These are phyloP conservation scores for Himalopsyche japonica DNA, from an alignment of 2,888 invertebrate species.

Conservation along the genomic window DNA sequence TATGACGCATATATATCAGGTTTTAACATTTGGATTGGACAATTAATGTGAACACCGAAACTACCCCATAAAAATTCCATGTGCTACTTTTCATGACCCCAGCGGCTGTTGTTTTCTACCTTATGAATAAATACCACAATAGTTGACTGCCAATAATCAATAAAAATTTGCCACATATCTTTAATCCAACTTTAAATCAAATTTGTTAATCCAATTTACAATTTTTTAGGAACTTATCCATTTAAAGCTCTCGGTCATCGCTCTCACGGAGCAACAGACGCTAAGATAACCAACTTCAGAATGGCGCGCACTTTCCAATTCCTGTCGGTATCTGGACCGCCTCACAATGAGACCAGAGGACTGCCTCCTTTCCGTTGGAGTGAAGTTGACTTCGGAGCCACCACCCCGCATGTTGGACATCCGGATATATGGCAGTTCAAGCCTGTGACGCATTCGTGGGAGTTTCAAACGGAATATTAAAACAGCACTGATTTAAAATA, in stretches of 20 bases:
- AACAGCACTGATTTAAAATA: too few relatives aligned
- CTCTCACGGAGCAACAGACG: conserved; percentile 71
- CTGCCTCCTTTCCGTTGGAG: conserved; percentile 71
- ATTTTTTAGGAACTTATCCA: conserved; percentile 61
- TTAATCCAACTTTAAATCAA: too few relatives aligned
- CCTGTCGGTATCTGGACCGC: conserved; percentile 57
- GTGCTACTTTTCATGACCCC: too few relatives aligned
- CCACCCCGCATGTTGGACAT: conserved; percentile 66
- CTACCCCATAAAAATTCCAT: too few relatives aligned
- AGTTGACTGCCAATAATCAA: too few relatives aligned
- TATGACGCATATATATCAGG: too few relatives aligned
- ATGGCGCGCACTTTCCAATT: conserved; percentile 55
- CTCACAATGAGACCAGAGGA: conserved; percentile 61
- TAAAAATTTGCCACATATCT: too few relatives aligned
- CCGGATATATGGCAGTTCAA: conserved; percentile 70
- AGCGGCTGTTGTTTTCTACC: too few relatives aligned
- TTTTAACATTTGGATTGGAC: too few relatives aligned
- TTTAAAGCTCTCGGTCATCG: conserved; percentile 70
- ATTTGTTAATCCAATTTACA: background rate
- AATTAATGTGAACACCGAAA: too few relatives aligned
- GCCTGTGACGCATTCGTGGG: conserved; percentile 60
- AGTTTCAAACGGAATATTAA: background rate
- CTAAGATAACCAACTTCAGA: conserved; percentile 61
- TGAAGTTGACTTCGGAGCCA: conserved; percentile 60
- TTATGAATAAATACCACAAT: too few relatives aligned